phyloP scores from a whole-genome alignment of 2,888 invertebrate genomes.

The Agrochola litura region DNA sequence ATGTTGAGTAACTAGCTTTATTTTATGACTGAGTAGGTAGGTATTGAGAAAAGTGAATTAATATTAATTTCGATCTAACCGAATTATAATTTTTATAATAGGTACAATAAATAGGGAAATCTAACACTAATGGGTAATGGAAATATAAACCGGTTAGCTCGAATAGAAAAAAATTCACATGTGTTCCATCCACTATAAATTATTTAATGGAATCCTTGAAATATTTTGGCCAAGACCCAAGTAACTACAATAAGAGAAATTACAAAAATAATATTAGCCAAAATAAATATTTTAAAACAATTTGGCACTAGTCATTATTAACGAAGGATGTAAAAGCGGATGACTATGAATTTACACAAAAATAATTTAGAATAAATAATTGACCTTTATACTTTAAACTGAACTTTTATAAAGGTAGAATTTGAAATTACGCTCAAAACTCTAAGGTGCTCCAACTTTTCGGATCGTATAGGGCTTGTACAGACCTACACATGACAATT shows the following conservation, averaged over 20 bases:
- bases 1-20: slow-evolving; percentile 11
- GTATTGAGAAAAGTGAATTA: neutral
- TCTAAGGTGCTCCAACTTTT: neutral
- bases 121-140: slow-evolving; percentile 36
- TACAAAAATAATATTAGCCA: slow-evolving; percentile 38
- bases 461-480: neutral
- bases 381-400: slow-evolving; percentile 15
- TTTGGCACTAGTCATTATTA: slow-evolving; percentile 69
- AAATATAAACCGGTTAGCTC: slow-evolving; percentile 31
- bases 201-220: slow-evolving; percentile 44
- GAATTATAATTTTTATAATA: slow-evolving; percentile 32
- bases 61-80: slow-evolving; percentile 29
- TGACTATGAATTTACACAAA: slow-evolving; percentile 36
- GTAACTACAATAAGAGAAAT: slow-evolving; percentile 36
- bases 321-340: slow-evolving; percentile 50
- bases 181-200: slow-evolving; percentile 26
- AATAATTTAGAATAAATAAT: slow-evolving; percentile 4
- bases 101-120: slow-evolving; percentile 46
- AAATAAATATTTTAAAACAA: slow-evolving; percentile 55
- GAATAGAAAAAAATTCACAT: slow-evolving; percentile 8
- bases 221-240: slow-evolving; percentile 56
- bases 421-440: slow-evolving; percentile 2
- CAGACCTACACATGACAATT: neutral
- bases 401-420: slow-evolving; percentile 11
- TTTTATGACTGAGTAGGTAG: neutral